These are phyloP conservation scores for Frieseomelitta varia DNA, from an alignment of 1,140 invertebrate species.

Conservation along the genomic window DNA sequence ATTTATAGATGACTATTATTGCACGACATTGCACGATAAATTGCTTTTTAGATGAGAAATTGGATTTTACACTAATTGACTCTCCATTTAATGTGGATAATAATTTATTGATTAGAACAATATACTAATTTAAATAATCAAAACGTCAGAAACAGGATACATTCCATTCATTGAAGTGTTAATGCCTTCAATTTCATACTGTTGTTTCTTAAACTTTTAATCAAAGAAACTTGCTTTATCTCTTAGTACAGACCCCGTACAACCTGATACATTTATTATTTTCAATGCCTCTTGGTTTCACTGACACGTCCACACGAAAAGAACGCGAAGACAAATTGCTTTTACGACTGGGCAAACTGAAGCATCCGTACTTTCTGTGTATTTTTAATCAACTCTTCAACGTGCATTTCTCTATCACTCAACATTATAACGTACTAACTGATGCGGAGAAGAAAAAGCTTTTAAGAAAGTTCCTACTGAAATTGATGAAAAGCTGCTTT, in stretches of 20 bases:
- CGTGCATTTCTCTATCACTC: slow-evolving; percentile 79
- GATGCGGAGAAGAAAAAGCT: slow-evolving; percentile 71
- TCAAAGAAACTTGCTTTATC: slow-evolving; percentile 4
- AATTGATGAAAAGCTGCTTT: slow-evolving; percentile 73
- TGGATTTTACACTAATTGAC: too few species aligned
- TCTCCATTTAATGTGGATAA: too few species aligned
- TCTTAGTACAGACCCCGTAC: slow-evolving; percentile 74
- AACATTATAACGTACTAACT: slow-evolving; percentile 67
- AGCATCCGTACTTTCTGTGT: slow-evolving; percentile 77
- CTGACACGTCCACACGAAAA: slow-evolving; percentile 66
- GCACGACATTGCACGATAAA: too few species aligned
- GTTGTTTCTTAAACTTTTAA: too few species aligned
- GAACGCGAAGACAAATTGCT: slow-evolving; percentile 79
- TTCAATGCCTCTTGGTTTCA: slow-evolving; percentile 77
- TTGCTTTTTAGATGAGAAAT: too few species aligned
- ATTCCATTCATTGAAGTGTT: too few species aligned
- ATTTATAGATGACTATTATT: neutral
- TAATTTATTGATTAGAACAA: too few species aligned
- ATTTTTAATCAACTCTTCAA: slow-evolving; percentile 83
- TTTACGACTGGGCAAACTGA: slow-evolving; percentile 68
- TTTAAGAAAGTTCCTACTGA: slow-evolving; percentile 75
- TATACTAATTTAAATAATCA: too few species aligned
- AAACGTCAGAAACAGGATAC: too few species aligned
- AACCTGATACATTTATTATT: slow-evolving; percentile 80
- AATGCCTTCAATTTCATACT: too few species aligned